A percentile compares a stretch with the other conserved stretches of the same genome.
These are phyloP conservation scores for Anguilla japonica DNA, from an alignment of 2,113 vertebrate species.

Conservation along the genomic window DNA sequence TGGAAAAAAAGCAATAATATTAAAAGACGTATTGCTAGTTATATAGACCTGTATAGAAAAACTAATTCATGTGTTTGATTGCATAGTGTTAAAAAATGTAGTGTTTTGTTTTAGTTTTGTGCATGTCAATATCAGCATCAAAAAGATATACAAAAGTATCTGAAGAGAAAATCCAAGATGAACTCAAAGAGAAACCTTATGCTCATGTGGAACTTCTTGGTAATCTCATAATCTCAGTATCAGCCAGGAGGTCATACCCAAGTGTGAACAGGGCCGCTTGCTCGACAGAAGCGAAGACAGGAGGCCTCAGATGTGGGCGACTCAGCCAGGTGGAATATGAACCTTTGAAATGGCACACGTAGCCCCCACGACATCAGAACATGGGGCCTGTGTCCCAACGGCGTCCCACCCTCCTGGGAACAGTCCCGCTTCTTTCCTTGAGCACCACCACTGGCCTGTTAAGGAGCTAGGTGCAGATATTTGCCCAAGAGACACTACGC, in stretches of 20 bases:
- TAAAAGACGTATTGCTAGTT: not conserved
- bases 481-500: slow-evolving; percentile 3
- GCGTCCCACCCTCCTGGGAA: not conserved
- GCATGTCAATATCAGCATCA: not conserved
- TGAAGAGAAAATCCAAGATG: slow-evolving; percentile 16
- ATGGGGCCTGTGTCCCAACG: not conserved
- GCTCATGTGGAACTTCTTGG: not conserved
- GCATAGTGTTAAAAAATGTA: slow-evolving; percentile 28
- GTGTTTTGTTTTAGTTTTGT: slow-evolving; percentile 23
- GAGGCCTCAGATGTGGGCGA: not conserved
- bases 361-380: not conserved
- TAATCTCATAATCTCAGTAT: not conserved
- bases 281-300: not conserved
- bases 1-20: slow-evolving; percentile 9
- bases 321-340: not conserved
- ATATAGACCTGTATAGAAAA: not conserved
- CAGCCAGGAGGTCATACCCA: not conserved
- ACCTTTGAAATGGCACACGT: not conserved
- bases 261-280: not conserved
- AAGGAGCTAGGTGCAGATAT: slow-evolving; percentile 7
- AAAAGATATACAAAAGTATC: not conserved
- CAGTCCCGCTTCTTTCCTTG: not conserved
- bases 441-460: not conserved
- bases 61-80: slow-evolving; percentile 25
- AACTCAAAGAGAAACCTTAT: not conserved